These are phyloP conservation scores for Drosophila tanythrix DNA, from an alignment of 2,888 invertebrate species.

Conservation along the genomic window DNA sequence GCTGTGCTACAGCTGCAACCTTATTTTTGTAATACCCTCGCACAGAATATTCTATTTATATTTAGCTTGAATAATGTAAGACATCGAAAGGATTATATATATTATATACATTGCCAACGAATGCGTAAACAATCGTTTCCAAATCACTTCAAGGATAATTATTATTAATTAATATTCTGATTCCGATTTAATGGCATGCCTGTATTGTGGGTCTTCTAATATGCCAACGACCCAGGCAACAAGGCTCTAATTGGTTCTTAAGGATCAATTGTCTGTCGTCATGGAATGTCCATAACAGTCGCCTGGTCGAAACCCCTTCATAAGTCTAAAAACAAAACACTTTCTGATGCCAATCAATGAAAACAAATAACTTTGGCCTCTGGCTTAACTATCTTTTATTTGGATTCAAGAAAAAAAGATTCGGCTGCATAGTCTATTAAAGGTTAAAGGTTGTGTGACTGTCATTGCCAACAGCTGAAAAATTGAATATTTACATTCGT, in stretches of 20 bases:
- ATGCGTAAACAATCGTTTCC: not conserved
- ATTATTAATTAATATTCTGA: not conserved
- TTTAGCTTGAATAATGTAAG: not conserved
- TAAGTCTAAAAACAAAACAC: not conserved
- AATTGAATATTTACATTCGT: not conserved
- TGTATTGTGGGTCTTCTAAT: not conserved
- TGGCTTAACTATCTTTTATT: not conserved
- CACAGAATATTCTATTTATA: not conserved
- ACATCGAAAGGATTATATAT: not conserved
- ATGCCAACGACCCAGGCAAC: not conserved
- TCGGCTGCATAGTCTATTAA: not conserved
- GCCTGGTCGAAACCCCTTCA: no score
- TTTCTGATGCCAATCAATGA: not conserved
- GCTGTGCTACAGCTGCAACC: conserved; percentile 5
- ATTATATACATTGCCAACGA: not conserved
- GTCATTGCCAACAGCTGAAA: not conserved
- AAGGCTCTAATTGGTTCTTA: not conserved
- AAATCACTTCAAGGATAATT: not conserved
- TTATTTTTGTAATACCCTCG: not conserved
- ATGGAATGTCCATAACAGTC: not conserved
- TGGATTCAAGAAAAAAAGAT: not conserved
- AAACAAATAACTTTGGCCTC: not conserved
- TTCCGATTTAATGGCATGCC: not conserved
- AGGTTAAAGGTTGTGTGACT: not conserved
- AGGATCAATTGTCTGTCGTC: not conserved